Percentiles rank a stretch among this genome's conserved stretches.
Evolutionary conservation across 2,888 invertebrate species (phyloP).

Genomic region (Cerastoderma edule): DNA sequence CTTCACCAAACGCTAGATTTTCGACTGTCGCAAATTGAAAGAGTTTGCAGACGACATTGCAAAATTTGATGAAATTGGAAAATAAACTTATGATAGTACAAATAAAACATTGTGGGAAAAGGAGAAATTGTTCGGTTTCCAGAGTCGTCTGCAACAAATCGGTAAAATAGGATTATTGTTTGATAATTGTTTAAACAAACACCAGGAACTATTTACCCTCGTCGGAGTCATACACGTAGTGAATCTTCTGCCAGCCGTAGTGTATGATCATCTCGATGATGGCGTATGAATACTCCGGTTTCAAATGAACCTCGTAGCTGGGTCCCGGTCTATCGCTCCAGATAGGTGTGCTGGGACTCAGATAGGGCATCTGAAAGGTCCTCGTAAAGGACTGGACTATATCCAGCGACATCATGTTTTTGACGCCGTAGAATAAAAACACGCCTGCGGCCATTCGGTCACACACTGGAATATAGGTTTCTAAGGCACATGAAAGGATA

Average conservation of each 20-base stretch:
- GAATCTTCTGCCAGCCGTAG: conserved; percentile 68
- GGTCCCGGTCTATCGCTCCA: conserved; percentile 74
- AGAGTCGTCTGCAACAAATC: too few species aligned
- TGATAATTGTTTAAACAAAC: too few species aligned
- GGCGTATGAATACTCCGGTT: conserved; percentile 89
- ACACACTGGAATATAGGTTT: conserved; percentile 69
- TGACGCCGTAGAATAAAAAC: conserved; percentile 74
- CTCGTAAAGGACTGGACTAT: conserved; percentile 70
- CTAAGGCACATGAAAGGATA: too few species aligned
- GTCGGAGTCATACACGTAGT: conserved; percentile 74
- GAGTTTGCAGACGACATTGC: too few species aligned
- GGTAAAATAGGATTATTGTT: too few species aligned
- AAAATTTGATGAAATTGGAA: too few species aligned
- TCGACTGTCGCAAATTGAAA: too few species aligned
- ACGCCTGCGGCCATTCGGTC: conserved; percentile 72
- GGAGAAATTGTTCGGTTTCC: too few species aligned
- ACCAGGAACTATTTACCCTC: too few species aligned
- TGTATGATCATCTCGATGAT: conserved; percentile 85
- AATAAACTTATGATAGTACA: too few species aligned
- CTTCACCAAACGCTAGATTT: too few species aligned
- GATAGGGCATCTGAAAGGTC: conserved; percentile 76
- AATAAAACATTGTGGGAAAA: too few species aligned
- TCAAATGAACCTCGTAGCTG: conserved; percentile 92
- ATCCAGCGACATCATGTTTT: conserved; percentile 64
- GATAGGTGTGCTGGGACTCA: conserved; percentile 67